These are phyloP conservation scores for Nematolebias whitei DNA, from an alignment of 2,113 vertebrate species.

Conservation along the genomic window DNA sequence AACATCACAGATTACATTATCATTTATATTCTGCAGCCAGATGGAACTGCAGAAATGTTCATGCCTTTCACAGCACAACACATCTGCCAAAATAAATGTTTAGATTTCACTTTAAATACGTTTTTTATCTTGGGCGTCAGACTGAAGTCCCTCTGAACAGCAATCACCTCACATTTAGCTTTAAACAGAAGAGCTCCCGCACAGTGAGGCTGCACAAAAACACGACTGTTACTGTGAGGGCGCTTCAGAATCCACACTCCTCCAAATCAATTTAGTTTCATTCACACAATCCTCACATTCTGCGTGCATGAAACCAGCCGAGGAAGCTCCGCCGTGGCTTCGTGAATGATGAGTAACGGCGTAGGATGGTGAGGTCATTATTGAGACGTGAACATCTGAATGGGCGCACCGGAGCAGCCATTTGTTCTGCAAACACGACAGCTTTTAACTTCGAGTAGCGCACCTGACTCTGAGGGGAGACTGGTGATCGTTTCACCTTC, in stretches of 20 bases:
- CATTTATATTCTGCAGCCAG: no score
- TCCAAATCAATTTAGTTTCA: constrained; percentile 38
- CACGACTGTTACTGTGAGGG: constrained; percentile 35
- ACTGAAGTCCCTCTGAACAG: constrained; percentile 8
- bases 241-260: constrained; percentile 37
- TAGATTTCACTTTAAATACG: neutral
- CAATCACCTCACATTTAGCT: constrained; percentile 55
- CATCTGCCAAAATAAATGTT: neutral
- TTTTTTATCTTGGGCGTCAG: neutral
- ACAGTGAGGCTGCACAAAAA: constrained; percentile 20
- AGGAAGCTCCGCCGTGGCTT: constrained; percentile 36
- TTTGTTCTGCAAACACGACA: constrained; percentile 61
- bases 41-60: neutral
- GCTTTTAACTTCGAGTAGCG: constrained; percentile 70
- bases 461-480: constrained; percentile 70
- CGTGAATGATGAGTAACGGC: constrained; percentile 61
- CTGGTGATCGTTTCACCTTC: constrained; percentile 49
- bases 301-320: no score
- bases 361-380: constrained; percentile 66
- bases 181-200: constrained; percentile 23
- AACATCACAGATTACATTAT: no score
- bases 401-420: constrained; percentile 57
- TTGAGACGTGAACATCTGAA: constrained; percentile 54
- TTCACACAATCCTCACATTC: constrained; percentile 24
- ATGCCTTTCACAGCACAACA: neutral